Conservation (phyloP, 64 coral and sea anemone genomes). For the Montipora cactus region DNA sequence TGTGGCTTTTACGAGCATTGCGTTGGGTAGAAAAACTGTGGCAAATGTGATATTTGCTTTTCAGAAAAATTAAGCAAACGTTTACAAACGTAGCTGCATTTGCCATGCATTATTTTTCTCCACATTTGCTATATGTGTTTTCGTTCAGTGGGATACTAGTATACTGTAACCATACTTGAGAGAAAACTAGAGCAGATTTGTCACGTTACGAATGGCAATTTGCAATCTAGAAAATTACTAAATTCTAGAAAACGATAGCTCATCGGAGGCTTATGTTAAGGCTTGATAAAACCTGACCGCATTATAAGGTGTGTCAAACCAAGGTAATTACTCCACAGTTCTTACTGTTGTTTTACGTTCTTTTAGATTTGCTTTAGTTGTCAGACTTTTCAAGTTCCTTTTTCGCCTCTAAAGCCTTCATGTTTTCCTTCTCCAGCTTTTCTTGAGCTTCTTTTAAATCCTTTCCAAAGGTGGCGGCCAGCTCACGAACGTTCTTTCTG, state of each 20-base stretch:
- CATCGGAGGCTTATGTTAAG: background rate
- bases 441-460: conserved; percentile 53
- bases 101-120: no score
- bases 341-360: conserved; percentile 3
- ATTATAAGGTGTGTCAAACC: background rate
- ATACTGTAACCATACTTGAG: background rate
- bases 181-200: background rate
- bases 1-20: no score
- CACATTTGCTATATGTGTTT: no score
- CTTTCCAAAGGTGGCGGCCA: conserved; percentile 38
- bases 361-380: background rate
- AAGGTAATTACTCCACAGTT: conserved; percentile 1
- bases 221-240: background rate
- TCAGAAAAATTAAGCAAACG: no score
- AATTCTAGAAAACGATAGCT: background rate
- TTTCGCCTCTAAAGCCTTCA: conserved; percentile 37
- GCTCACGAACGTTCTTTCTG: conserved; percentile 45
- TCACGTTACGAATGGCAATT: background rate
- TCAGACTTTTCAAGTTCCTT: conserved; percentile 20
- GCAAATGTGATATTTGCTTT: no score
- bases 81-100: no score
- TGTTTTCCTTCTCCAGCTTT: conserved; percentile 35
- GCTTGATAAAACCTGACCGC: background rate
- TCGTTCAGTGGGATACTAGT: background rate
- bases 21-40: no score